Conservation (phyloP, 2,797 vertebrate species). For the Brachyrhaphis roseni region DNA sequence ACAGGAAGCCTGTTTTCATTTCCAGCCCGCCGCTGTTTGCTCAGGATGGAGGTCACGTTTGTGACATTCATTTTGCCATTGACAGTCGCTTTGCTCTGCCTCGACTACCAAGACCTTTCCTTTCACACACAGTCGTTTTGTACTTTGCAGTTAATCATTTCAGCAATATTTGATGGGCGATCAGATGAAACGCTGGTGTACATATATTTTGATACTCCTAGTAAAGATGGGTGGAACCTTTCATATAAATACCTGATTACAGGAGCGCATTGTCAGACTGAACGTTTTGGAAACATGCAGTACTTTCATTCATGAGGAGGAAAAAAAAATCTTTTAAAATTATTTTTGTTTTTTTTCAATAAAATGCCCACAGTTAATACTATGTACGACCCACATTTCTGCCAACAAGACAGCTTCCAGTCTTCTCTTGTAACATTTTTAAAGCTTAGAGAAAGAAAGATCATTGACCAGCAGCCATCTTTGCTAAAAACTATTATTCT, state of each 20-base stretch:
- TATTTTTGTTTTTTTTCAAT: not conserved
- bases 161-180: not conserved
- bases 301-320: not conserved
- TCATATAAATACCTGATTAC: not conserved
- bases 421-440: not conserved
- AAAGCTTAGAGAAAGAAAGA: not conserved
- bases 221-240: not conserved
- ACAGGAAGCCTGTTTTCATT: slow-evolving; percentile 75
- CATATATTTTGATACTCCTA: not conserved
- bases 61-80: slow-evolving; percentile 52
- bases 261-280: not conserved
- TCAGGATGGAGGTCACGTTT: slow-evolving; percentile 66
- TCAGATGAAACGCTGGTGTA: not conserved
- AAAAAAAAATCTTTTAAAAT: no score
- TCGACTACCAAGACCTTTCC: slow-evolving; percentile 21
- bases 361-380: not conserved
- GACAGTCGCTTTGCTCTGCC: slow-evolving; percentile 41
- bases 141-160: slow-evolving; percentile 9
- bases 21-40: slow-evolving; percentile 62
- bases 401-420: not conserved
- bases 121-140: slow-evolving; percentile 25
- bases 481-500: not conserved
- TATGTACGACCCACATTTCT: not conserved
- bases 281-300: not conserved
- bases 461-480: not conserved